Evolutionary conservation across 2,888 invertebrate genomes (phyloP).

Genomic region (Chrysolina americana): DNA sequence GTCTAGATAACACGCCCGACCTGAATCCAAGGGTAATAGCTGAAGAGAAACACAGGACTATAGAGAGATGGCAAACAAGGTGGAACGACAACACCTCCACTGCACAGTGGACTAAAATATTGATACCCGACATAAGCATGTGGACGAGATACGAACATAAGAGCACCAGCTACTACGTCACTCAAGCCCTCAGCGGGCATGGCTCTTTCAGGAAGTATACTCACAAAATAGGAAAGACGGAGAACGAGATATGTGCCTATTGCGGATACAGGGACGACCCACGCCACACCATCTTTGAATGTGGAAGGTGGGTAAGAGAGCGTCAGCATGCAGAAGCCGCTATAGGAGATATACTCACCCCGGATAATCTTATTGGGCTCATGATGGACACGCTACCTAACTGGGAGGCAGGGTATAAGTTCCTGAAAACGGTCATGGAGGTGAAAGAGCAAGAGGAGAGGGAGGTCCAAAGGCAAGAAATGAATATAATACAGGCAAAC

Average conservation of each 20-base stretch:
- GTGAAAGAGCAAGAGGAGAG: background rate
- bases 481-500: background rate
- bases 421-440: background rate
- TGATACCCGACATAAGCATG: conserved; percentile 24
- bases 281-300: conserved; percentile 11
- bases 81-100: conserved; percentile 21
- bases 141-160: conserved; percentile 26
- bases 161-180: background rate
- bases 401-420: background rate
- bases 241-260: background rate
- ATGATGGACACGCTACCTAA: too few species aligned
- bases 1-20: too few species aligned
- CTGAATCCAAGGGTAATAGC: conserved; percentile 4
- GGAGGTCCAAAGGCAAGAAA: background rate
- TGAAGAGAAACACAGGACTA: conserved; percentile 3
- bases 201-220: conserved; percentile 1
- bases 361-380: too few species aligned
- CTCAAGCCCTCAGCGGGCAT: conserved; percentile 2
- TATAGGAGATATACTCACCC: background rate
- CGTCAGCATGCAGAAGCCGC: background rate
- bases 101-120: conserved; percentile 34
- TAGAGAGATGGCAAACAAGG: conserved; percentile 20
- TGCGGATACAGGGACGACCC: conserved; percentile 13
- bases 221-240: background rate
- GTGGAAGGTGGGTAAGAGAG: background rate